Base-by-base conservation (phyloP, 2,113 vertebrate species). In the Neomonachus schauinslandi region DNA sequence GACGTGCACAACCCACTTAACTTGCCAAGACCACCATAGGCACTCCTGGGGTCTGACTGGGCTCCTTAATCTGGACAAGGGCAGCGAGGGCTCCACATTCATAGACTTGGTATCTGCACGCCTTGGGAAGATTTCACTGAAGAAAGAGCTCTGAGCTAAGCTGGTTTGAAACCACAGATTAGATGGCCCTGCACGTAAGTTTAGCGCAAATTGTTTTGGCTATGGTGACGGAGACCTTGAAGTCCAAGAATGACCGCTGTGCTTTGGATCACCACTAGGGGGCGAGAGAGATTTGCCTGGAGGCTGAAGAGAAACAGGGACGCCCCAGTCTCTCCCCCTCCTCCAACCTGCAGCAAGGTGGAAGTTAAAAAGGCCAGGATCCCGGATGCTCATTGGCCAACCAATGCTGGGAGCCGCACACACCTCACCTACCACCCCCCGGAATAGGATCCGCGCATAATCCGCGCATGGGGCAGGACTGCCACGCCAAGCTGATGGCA, bases 221-320 rank as follows among this genome's bases (percentile, higher is more conserved):
- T 39, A 4, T 5, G 18, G 8, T 12, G 1, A 31, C 33, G 2
- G 19, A 57, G 51, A n/a, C 51, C 91, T 53, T 55, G 26, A 55
- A 82, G 69, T 5, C 2, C 13, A 24, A 4, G 49, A 1, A 1
- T 2, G 22, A 5, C 42, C 26, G 74, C 77, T 36, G 14, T 86
- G 84, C 93, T 87, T 14, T 12, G 79, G n/a, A 14, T 69, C 51
- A 57, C 96, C 95, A 95, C 89, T 76, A 89, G 95, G 83, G 95
- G 97, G 79, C 31, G 49, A 91, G 14, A 77, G 21, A 42, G 1
- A 4, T 46, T 19, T 1, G 36, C 24, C 51, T 55, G 22, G 16
- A 36, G 31, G n/a, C n/a, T 0, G 1, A 42, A 2, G 33, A 21
- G 14, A 82, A n/a, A 7, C 5, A 49, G 26, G 15, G 24, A 80